Evolutionary conservation across 2,888 invertebrate species (phyloP).

Genomic region (Sarcophaga carnaria): DNA sequence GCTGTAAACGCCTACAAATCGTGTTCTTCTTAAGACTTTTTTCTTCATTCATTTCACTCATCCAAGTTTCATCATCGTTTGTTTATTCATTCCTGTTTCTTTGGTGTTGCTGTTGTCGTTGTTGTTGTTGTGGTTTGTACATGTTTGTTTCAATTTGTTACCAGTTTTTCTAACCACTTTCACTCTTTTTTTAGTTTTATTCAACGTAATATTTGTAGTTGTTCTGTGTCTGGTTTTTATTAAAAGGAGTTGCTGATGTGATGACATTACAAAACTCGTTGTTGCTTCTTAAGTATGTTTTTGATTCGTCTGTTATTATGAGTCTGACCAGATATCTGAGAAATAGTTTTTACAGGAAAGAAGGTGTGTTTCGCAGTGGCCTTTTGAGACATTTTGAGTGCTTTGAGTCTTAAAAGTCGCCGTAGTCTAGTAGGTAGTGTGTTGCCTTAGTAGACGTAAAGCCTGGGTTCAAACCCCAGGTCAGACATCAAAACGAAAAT

Average conservation of each 20-base stretch:
- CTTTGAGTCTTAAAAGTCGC: too few species aligned
- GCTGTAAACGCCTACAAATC: too few species aligned
- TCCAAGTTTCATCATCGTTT: constrained; percentile 31
- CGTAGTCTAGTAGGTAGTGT: too few species aligned
- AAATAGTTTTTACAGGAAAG: too few species aligned
- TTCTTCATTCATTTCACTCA: constrained; percentile 42
- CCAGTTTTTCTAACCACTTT: constrained; percentile 54
- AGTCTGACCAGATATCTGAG: too few species aligned
- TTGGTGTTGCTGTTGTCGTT: constrained; percentile 3
- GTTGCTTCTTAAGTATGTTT: constrained; percentile 30
- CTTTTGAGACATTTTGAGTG: too few species aligned
- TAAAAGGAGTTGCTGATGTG: not conserved
- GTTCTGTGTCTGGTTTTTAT: not conserved
- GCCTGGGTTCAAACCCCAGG: too few species aligned
- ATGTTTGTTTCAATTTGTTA: too few species aligned
- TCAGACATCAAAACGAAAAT: too few species aligned
- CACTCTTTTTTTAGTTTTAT: constrained; percentile 55
- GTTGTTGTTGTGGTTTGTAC: constrained; percentile 13
- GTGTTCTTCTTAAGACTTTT: too few species aligned
- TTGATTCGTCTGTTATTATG: not conserved
- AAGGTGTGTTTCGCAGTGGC: too few species aligned
- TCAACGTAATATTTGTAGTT: not conserved
- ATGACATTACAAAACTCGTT: constrained; percentile 6
- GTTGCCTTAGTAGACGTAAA: too few species aligned
- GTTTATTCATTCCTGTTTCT: constrained; percentile 6